These are phyloP conservation scores for Sicus ferrugineus DNA, from an alignment of 2,888 invertebrate species.

Conservation along the genomic window DNA sequence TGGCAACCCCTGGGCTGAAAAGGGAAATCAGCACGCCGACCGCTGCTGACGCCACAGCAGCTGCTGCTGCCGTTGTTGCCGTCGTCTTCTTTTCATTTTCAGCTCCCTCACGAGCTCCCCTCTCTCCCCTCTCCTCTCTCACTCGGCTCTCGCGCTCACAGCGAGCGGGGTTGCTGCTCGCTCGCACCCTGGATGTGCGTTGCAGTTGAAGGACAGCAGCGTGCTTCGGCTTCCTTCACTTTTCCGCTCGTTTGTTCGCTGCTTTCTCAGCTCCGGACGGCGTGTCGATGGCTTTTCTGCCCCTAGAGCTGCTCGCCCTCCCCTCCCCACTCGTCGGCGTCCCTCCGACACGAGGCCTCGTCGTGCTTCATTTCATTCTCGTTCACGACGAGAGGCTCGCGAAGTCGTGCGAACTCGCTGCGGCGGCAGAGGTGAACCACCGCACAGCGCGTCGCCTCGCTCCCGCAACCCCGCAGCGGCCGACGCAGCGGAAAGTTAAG, in stretches of 20 bases:
- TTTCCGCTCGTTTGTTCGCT: conserved; percentile 2
- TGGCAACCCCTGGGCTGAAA: conserved; percentile 59
- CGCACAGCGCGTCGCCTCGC: too few species aligned
- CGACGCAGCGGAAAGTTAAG: conserved; percentile 48
- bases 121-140: background rate
- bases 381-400: too few species aligned
- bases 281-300: background rate
- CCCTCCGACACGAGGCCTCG: too few species aligned
- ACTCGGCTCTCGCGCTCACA: background rate
- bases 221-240: conserved; percentile 29
- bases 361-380: too few species aligned
- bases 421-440: too few species aligned
- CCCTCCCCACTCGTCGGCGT: too few species aligned
- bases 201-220: conserved; percentile 44
- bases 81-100: background rate
- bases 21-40: conserved; percentile 48
- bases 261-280: conserved; percentile 1
- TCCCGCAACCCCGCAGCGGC: background rate
- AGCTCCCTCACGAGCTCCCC: background rate
- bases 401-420: too few species aligned
- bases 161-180: background rate
- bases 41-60: conserved; percentile 39
- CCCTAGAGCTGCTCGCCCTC: background rate
- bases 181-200: conserved; percentile 42
- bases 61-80: background rate